Conservation (phyloP, 1,140 invertebrate species). For the Drosophila pruinosa region DNA sequence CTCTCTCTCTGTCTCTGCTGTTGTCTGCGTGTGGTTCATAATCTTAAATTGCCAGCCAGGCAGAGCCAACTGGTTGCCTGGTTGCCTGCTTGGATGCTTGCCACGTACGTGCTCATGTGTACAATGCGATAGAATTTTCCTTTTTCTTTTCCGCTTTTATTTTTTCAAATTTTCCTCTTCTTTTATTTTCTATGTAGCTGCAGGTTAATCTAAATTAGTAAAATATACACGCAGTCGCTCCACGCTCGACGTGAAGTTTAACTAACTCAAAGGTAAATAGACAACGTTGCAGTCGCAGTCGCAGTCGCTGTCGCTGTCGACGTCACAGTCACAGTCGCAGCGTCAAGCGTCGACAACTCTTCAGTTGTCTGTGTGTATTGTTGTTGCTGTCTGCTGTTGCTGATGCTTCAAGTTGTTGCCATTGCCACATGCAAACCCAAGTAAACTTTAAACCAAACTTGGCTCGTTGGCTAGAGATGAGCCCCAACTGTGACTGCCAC, state of each 20-base stretch:
- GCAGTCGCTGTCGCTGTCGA: not conserved
- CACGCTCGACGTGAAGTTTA: slow-evolving; percentile 49
- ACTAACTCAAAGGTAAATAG: slow-evolving; percentile 75
- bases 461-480: slow-evolving; percentile 51
- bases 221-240: slow-evolving; percentile 74
- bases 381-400: slow-evolving; percentile 10
- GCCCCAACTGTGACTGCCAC: not conserved
- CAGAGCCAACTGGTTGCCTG: slow-evolving; percentile 17
- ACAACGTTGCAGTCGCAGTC: slow-evolving; percentile 38
- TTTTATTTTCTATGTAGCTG: slow-evolving; percentile 35
- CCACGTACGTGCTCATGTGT: slow-evolving; percentile 74
- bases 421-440: slow-evolving; percentile 50
- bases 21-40: slow-evolving; percentile 73
- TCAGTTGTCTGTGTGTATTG: slow-evolving; percentile 58
- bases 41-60: slow-evolving; percentile 71
- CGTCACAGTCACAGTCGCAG: slow-evolving; percentile 13
- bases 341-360: slow-evolving; percentile 74
- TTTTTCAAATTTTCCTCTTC: not conserved
- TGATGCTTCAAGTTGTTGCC: slow-evolving; percentile 47
- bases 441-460: slow-evolving; percentile 79
- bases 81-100: slow-evolving; percentile 33
- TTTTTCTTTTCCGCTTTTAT: not conserved
- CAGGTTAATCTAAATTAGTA: slow-evolving; percentile 81
- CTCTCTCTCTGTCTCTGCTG: not conserved
- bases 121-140: slow-evolving; percentile 72